phyloP scores from a whole-genome alignment of 2,888 invertebrate species.

The Conomelus anceps region DNA sequence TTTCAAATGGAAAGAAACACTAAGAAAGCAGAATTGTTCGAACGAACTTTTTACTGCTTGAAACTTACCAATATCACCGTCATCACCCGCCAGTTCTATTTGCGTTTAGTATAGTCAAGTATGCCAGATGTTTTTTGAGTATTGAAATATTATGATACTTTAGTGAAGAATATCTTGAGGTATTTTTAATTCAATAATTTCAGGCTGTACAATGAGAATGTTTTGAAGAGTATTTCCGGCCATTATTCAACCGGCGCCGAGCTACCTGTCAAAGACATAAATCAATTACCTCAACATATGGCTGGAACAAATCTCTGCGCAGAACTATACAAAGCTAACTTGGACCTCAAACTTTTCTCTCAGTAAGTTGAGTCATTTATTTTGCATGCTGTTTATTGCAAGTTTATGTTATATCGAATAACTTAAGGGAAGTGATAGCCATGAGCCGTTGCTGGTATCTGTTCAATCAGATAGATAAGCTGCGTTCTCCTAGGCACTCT shows the following conservation, averaged over 20 bases:
- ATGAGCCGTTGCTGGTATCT: too few species aligned
- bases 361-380: slow-evolving; percentile 43
- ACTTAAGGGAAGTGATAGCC: too few species aligned
- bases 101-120: too few species aligned
- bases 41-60: too few species aligned
- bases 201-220: slow-evolving; percentile 56
- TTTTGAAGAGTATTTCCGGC: slow-evolving; percentile 55
- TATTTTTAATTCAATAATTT: slow-evolving; percentile 12
- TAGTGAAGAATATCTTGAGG: neutral
- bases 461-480: too few species aligned
- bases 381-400: neutral
- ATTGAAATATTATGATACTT: too few species aligned
- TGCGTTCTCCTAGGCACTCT: too few species aligned
- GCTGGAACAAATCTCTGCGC: slow-evolving; percentile 70
- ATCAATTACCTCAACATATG: slow-evolving; percentile 64
- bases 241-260: slow-evolving; percentile 69
- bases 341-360: slow-evolving; percentile 77
- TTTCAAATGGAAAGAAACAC: too few species aligned
- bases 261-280: slow-evolving; percentile 58
- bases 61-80: too few species aligned
- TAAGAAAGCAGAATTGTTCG: too few species aligned
- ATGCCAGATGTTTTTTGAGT: too few species aligned
- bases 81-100: too few species aligned
- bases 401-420: neutral
- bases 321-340: slow-evolving; percentile 70